phyloP scores from a whole-genome alignment of 30 jellyfish, hydroid and myxozoan species.

The Chrysaora quinquecirrha region DNA sequence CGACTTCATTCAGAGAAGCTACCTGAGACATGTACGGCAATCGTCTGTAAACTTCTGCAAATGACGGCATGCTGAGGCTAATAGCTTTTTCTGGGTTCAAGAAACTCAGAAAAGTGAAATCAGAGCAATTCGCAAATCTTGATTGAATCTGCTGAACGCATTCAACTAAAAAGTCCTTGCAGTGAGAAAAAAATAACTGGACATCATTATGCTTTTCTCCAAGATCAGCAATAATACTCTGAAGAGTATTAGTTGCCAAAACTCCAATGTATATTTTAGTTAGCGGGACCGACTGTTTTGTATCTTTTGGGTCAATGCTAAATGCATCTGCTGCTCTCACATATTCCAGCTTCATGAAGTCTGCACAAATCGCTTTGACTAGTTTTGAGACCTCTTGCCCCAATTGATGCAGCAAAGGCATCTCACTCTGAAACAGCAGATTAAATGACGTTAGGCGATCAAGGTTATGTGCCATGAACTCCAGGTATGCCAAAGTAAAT shows the following conservation, averaged over 20 bases:
- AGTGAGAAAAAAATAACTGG: background rate
- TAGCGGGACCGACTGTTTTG: slow-evolving; percentile 9
- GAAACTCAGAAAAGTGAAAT: background rate
- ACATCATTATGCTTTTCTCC: slow-evolving; percentile 20
- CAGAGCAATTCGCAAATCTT: slow-evolving; percentile 14
- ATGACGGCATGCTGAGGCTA: slow-evolving; percentile 24
- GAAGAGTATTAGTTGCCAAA: slow-evolving; percentile 20
- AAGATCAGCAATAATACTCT: slow-evolving; percentile 3
- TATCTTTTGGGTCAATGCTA: slow-evolving; percentile 9
- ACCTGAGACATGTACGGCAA: too few relatives aligned
- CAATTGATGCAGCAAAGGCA: slow-evolving; percentile 41
- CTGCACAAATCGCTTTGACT: background rate
- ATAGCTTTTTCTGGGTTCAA: background rate
- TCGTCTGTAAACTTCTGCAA: slow-evolving; percentile 10
- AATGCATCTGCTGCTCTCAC: slow-evolving; percentile 23
- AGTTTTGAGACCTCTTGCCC: slow-evolving; percentile 48
- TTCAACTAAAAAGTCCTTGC: slow-evolving; percentile 35
- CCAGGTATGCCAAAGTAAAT: slow-evolving; percentile 38
- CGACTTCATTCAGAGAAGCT: too few relatives aligned
- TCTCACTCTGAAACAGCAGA: slow-evolving; percentile 30
- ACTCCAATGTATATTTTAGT: slow-evolving; percentile 21
- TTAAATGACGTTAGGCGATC: slow-evolving; percentile 31
- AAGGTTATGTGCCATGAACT: slow-evolving; percentile 36
- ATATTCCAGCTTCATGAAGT: slow-evolving; percentile 11
- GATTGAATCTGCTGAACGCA: background rate